Evolutionary conservation across 1,140 invertebrate genomes (phyloP), one percentile per base, ranked within the genome.

Genomic region (Aphelinus atriplicis): DNA sequence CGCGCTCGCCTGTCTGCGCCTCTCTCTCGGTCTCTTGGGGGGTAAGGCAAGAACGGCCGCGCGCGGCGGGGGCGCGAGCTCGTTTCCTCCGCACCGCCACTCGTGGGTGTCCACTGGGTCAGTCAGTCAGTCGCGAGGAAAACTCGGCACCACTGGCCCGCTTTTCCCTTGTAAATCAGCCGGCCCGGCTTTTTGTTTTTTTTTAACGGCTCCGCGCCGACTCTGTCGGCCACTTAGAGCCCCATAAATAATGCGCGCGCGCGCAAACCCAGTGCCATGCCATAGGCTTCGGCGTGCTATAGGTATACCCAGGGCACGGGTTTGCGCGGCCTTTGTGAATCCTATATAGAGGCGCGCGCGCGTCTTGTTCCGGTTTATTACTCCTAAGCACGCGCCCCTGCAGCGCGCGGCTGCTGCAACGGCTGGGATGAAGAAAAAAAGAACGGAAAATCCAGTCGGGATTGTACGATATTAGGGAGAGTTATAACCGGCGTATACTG

Each of bases 41-140:
- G 26, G 26, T 26, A 26, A 26, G 26, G 26, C 26, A 26, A 26
- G 26, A 26, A 26, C 26, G 26, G 26, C 26, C 26, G 26, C 26
- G 26, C 26, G 26, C 26, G 26, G 26, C 26, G 26, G 26, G 26
- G 26, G 26, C 26, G 26, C 26, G 26, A 26, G n/a, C 47, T 5
- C 58, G 42, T 50, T 55, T 45, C 50, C 58, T 7, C 45, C 61
- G 42, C 61, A 63, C 62, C 46, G 9, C 43, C 26, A 53, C 50
- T 68, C 58, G 72, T 79, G 78, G 80, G 78, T 77, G 78, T 80
- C 80, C 77, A 78, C 69, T 80, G 72, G 80, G 80, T 80, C 77
- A 80, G 78, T 48, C 72, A 55, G 51, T 53, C 26, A 26, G 26
- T 26, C 26, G 26, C 26, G 26, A 26, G 26, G 26, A 26, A 26